phyloP scores from a whole-genome alignment of 2,113 vertebrate species.

The Mystacornis crossleyi region DNA sequence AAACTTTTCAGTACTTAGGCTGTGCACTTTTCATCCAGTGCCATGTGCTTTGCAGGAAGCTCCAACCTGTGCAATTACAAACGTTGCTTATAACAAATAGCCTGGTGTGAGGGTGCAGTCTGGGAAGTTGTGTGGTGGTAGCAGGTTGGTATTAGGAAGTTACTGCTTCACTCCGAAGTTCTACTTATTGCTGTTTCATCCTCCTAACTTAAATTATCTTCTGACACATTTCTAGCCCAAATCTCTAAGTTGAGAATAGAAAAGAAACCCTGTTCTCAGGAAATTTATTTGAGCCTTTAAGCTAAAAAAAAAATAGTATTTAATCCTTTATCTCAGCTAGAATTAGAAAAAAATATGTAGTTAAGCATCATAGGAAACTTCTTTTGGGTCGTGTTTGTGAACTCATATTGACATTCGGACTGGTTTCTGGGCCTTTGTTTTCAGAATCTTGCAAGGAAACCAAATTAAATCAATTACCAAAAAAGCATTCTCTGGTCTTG shows the following conservation, averaged over 20 bases:
- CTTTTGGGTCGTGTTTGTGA: not conserved
- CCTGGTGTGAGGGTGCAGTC: not conserved
- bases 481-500: slow-evolving; percentile 81
- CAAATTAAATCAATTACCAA: slow-evolving; percentile 83
- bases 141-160: not conserved
- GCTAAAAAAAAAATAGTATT: not conserved
- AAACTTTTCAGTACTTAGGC: not conserved
- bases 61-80: not conserved
- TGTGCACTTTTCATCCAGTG: not conserved
- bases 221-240: not conserved
- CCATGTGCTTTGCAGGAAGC: not conserved
- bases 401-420: not conserved
- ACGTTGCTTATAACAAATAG: not conserved
- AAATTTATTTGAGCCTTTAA: not conserved
- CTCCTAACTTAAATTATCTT: not conserved
- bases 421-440: slow-evolving; percentile 58
- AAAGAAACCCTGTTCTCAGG: not conserved
- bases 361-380: not conserved
- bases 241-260: not conserved
- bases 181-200: not conserved
- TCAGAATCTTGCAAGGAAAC: slow-evolving; percentile 84
- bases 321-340: not conserved
- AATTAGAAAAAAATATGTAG: not conserved
- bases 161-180: not conserved
- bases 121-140: not conserved